Evolutionary conservation across 2,888 invertebrate genomes (phyloP), one percentile per base, ranked within the genome.

Genomic region (Campoletis raptor): DNA sequence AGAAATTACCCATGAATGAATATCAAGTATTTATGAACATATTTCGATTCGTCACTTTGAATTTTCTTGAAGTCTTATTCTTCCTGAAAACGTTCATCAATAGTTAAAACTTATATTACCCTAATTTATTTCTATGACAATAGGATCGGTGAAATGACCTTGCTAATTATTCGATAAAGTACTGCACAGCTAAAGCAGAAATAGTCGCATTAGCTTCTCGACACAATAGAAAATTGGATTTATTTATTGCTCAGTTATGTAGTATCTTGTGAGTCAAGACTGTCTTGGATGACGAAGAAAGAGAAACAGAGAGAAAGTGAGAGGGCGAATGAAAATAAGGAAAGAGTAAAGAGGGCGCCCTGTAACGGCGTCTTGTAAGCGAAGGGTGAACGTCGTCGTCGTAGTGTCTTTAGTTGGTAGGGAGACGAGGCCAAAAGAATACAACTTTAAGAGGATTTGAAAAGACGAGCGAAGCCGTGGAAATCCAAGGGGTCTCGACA

Each of bases 401-500:
- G 72, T 67, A 81, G 85, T 52, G 48, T 79, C 69, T 78, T 57
- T 70, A 73, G 81, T 82, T 84, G 74, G 88, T 88, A 89, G 89
- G 90, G 89, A 89, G 88, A 91, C 91, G 94, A 94, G 94, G 94
- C 94, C 94, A 94, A 94, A 94, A 92, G 94, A 94, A 94, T 94
- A 94, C 94, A 93, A 93, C 92, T 93, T 94, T 94, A 94, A 94
- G 94, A 94, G 94, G 94, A 94, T 94, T 94, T 91, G 90, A 88
- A 88, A 90, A 92, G 92, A 93, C 93, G 92, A 92, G 91, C 88
- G 94, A 94, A 94, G 94, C 94, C 94, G 93, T 94, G 93, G 94
- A 94, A 94, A 93, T 92, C 93, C 90, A 88, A 92, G 93, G 94
- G 94, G 94, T 93, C 93, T 92, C 92, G 92, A 91, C 93, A 92